Base-by-base conservation (phyloP, 2,797 vertebrate species). In the Coilia nasus region DNA sequence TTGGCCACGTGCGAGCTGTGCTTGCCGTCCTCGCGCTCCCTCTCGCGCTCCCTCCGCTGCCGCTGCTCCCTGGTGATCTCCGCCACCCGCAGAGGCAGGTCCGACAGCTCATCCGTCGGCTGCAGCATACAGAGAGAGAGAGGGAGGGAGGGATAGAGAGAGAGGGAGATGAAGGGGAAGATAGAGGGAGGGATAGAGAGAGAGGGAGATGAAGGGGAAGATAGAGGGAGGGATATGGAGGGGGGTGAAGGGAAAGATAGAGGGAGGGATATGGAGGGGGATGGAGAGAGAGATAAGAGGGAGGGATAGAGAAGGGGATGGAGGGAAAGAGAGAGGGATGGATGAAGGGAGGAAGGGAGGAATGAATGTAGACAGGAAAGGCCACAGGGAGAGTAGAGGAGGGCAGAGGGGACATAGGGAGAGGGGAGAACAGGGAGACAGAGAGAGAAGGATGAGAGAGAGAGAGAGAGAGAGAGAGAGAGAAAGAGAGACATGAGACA, bases 31-130 rank as follows among this genome's bases (percentile, higher is more conserved):
- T 94, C 94, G 31, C 95, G 94, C 9, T 95, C 95, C 88, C 90
- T 94, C 41, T 96, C 96, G 89, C 90, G 94, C 86, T 97, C 96
- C 92, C 95, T 93, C 82, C 96, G 91, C 6, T 94, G 92, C 57
- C 97, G 93, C 86, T 97, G 97, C n/a, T 99, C 97, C 90, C 96
- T 96, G 90, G 95, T 94, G 91, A 97, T 94, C 92, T 99, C 98
- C 0, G 96, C 95, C 87, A 97, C 96, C 83, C 95, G 94, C 86
- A 96, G 89, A 0, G 97, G 94, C 83, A 97, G 93, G 90, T 99
- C 98, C 0, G 96, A 96, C 90, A 97, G 95, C 91, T 99, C 98
- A 90, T 99, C 98, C 89, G 97, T 94, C 25, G 97, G 96, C 98
- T 99, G 92, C 83, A 91, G 83, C 84, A 21, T 89, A 91, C 14